Conservation (phyloP, 1,140 invertebrate genomes). For the Brachionus plicatilis region DNA sequence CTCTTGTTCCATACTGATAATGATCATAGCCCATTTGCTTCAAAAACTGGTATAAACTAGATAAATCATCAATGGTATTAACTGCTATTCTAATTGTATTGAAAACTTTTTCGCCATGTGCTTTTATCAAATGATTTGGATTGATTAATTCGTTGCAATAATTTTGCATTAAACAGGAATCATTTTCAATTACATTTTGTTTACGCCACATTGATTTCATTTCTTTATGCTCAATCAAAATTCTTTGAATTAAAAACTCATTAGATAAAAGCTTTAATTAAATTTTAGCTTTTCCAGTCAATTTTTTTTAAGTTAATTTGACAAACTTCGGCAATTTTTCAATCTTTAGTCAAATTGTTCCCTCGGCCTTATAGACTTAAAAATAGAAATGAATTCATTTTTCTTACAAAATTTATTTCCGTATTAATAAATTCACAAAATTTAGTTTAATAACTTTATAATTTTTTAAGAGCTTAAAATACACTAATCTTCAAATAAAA, state of each 20-base stretch:
- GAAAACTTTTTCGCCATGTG: constrained; percentile 27
- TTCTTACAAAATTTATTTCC: too few species aligned
- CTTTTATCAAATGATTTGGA: constrained; percentile 9
- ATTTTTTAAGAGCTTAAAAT: too few species aligned
- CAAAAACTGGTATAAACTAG: neutral
- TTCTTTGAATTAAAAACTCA: neutral
- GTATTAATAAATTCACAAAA: too few species aligned
- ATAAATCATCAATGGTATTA: constrained; percentile 5
- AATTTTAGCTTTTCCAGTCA: neutral
- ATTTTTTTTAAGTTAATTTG: neutral
- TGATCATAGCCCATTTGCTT: constrained; percentile 13
- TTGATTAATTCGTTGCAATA: neutral
- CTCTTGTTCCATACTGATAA: constrained; percentile 16
- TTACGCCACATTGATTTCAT: constrained; percentile 32
- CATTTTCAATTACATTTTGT: neutral
- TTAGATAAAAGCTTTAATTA: neutral
- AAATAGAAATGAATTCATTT: too few species aligned
- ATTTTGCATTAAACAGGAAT: neutral
- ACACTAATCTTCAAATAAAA: too few species aligned
- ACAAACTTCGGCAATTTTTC: neutral
- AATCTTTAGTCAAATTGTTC: too few species aligned
- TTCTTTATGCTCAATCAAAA: constrained; percentile 37
- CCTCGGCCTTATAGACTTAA: too few species aligned
- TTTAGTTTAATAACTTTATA: too few species aligned
- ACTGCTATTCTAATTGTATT: constrained; percentile 12